phyloP scores from a whole-genome alignment of 2,888 invertebrate genomes.

The Andrena hattorfiana region DNA sequence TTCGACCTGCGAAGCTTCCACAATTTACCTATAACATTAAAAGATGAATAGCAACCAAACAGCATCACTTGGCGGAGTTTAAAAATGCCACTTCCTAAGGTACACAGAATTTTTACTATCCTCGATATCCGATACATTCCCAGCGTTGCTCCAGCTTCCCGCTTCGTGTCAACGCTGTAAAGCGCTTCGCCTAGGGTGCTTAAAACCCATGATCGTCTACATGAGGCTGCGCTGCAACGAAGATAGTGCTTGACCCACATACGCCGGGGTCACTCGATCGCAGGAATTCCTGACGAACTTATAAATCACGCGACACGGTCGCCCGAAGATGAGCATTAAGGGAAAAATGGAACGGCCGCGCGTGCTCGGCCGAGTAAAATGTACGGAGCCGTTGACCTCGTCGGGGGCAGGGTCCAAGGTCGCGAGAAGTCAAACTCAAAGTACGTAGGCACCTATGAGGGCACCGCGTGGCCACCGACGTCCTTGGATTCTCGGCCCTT shows the following conservation, averaged over 20 bases:
- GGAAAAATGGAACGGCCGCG: neutral
- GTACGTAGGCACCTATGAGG: conserved; percentile 37
- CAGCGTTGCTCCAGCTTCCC: no score
- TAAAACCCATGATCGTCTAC: no score
- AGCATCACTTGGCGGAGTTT: no score
- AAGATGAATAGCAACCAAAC: no score
- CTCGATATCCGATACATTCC: no score
- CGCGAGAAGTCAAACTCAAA: conserved; percentile 49
- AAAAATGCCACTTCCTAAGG: no score
- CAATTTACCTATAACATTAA: no score
- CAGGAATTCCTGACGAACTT: neutral
- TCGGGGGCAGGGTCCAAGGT: conserved; percentile 51
- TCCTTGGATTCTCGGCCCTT: conserved; percentile 72
- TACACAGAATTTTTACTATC: no score
- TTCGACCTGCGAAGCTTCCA: no score
- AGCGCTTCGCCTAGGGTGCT: no score
- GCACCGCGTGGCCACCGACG: conserved; percentile 52
- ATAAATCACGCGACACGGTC: neutral
- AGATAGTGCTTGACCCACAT: neutral
- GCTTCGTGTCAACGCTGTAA: no score
- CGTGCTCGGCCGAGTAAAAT: neutral
- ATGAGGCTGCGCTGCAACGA: no score
- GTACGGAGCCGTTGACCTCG: conserved; percentile 43
- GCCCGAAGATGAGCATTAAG: neutral
- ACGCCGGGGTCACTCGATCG: neutral